Base-by-base conservation (phyloP, 1,140 invertebrate species). In the Yoshiicerus persimilis region DNA sequence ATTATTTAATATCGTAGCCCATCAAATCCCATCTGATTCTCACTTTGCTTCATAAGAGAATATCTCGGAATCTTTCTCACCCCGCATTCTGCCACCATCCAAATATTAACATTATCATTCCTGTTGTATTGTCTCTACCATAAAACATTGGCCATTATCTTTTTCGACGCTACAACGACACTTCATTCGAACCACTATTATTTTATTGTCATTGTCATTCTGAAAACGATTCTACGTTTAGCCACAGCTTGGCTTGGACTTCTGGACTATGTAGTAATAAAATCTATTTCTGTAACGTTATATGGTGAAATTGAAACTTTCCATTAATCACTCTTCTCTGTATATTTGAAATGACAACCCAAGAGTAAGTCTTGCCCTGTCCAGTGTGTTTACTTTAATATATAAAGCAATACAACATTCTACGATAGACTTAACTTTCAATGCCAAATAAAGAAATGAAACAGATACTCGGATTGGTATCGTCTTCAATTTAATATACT, bases 101-200 rank as follows among this genome's bases (percentile, higher is more conserved):
- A 56, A 56, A 56, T 56, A 56, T 20, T n/a, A 56, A 56, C n/a
- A 56, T 56, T n/a, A 56, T 5, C 47, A 56, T 20, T 20, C 11
- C n/a, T 4, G 4, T 56, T n/a, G 0, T n/a, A 56, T 56, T 80
- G 20, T 80, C 16, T 80, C 2, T 20, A 36, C 75, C 75, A 87
- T 87, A 47, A 87, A 87, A 84, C 75, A 87, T 75, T 87, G 16
- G 8, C 86, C 38, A 56, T n/a, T 77, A 75, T 87, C 66, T 77
- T 87, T 56, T 56, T 41, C 34, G 36, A 13, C 20, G 20, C 32
- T 8, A 23, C 66, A 32, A 8, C 23, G 34, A 36, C 75, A 38
- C 34, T 38, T 80, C 75, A 80, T 80, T 38, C 75, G 20, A 16
- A 38, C 13, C 27, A 27, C 64, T 34, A 30, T 75, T 36, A 80